Percentiles rank a stretch among this genome's conserved stretches.
phyloP scores from a whole-genome alignment of 2,797 vertebrate genomes.

The Siniperca undulata region DNA sequence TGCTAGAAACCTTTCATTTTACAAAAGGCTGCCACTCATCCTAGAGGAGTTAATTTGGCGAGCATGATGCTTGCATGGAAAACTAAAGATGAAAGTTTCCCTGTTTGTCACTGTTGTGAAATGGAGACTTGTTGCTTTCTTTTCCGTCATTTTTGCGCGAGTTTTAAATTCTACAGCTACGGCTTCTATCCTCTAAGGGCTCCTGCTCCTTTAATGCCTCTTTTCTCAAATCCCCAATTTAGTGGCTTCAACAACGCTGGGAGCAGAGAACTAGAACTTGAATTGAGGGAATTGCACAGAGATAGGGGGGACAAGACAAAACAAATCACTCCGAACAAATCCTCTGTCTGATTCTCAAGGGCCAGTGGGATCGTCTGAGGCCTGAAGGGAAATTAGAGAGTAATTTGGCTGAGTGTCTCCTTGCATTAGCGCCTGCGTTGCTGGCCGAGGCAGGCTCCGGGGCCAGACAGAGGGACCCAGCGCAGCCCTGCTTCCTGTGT shows the following conservation, averaged over 20 bases:
- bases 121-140: neutral
- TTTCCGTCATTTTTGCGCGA: neutral
- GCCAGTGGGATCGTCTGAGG: constrained; percentile 71
- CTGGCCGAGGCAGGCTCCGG: constrained; percentile 58
- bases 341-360: constrained; percentile 81
- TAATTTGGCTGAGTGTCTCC: constrained; percentile 77
- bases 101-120: neutral
- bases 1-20: neutral
- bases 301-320: constrained; percentile 73
- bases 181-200: constrained; percentile 48
- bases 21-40: constrained; percentile 3
- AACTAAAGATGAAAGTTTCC: constrained; percentile 1
- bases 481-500: constrained; percentile 81
- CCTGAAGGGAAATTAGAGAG: constrained; percentile 78
- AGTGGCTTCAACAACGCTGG: constrained; percentile 15
- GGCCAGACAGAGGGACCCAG: constrained; percentile 75
- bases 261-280: constrained; percentile 81
- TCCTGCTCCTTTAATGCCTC: constrained; percentile 39
- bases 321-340: constrained; percentile 81
- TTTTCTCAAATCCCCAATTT: constrained; percentile 68
- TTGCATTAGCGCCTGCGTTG: constrained; percentile 76
- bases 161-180: neutral
- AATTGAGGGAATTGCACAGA: constrained; percentile 59
- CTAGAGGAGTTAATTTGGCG: neutral
- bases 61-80: neutral